Percentiles rank a stretch among this genome's conserved stretches.
phyloP scores from a whole-genome alignment of 1,140 invertebrate species.

The Diabrotica virgifera region DNA sequence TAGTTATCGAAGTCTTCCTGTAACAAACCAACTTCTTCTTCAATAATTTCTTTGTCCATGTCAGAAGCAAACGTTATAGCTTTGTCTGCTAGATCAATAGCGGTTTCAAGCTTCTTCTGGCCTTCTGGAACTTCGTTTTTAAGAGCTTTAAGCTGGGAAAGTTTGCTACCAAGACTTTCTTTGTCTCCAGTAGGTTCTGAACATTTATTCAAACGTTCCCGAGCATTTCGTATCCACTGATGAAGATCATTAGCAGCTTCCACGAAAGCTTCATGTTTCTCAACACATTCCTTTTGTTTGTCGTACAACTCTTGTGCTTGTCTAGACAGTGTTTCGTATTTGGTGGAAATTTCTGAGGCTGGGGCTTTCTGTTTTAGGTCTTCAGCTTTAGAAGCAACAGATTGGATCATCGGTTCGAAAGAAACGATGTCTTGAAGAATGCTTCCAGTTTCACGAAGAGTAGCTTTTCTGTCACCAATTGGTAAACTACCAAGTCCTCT shows the following conservation, averaged over 20 bases:
- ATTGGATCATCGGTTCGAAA: conserved; percentile 93
- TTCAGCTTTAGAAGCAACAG: conserved; percentile 86
- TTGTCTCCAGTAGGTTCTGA: conserved; percentile 93
- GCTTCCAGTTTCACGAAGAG: conserved; percentile 85
- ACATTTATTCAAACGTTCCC: conserved; percentile 88
- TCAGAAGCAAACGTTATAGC: conserved; percentile 77
- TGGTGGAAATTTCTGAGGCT: conserved; percentile 83
- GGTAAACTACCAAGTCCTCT: conserved; percentile 73
- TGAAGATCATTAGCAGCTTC: conserved; percentile 89
- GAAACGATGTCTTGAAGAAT: conserved; percentile 93
- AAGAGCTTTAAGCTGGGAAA: conserved; percentile 79
- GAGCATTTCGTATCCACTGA: conserved; percentile 84
- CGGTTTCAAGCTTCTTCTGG: conserved; percentile 76
- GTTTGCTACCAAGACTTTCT: conserved; percentile 80
- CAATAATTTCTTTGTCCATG: conserved; percentile 87
- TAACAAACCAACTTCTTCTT: conserved; percentile 83
- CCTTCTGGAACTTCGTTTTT: conserved; percentile 79
- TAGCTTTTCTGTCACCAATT: conserved; percentile 82
- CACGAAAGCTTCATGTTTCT: conserved; percentile 85
- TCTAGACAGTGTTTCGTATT: conserved; percentile 86
- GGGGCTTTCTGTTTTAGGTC: conserved; percentile 82
- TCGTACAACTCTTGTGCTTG: conserved; percentile 86
- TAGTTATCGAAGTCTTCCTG: conserved; percentile 87
- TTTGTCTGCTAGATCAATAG: conserved; percentile 76
- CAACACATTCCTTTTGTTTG: conserved; percentile 87